Percentiles rank a stretch among this genome's conserved stretches.
These are phyloP conservation scores for Blastobasis adustella DNA, from an alignment of 2,888 invertebrate species.

Conservation along the genomic window DNA sequence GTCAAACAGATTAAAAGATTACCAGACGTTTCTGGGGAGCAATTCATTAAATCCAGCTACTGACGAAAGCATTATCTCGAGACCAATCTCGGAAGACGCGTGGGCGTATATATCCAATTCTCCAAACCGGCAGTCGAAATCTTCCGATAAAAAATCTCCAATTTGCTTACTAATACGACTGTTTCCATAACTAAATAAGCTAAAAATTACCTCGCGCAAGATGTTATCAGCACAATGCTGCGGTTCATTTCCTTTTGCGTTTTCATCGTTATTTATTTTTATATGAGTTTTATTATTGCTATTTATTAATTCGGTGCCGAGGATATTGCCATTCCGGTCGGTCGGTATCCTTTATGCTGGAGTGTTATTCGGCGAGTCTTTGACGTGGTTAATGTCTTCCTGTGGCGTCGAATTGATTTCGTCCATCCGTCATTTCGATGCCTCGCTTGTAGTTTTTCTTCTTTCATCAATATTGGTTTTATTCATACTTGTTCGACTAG, in stretches of 20 bases:
- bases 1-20: neutral
- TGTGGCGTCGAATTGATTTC: too few relatives aligned
- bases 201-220: constrained; percentile 34
- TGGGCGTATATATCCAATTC: constrained; percentile 36
- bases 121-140: constrained; percentile 27
- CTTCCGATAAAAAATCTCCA: constrained; percentile 23
- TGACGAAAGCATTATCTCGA: constrained; percentile 23
- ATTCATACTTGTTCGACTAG: too few relatives aligned
- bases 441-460: too few relatives aligned
- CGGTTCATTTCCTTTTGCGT: constrained; percentile 31
- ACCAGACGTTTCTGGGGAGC: neutral
- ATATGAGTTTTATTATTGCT: constrained; percentile 43
- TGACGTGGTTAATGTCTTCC: too few relatives aligned
- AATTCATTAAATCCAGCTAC: constrained; percentile 4
- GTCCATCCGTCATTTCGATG: too few relatives aligned
- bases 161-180: constrained; percentile 48
- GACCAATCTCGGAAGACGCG: constrained; percentile 21
- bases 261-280: constrained; percentile 22
- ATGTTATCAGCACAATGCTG: constrained; percentile 32
- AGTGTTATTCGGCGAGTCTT: constrained; percentile 8
- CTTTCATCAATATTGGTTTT: too few relatives aligned
- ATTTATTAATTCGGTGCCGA: constrained; percentile 35
- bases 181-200: constrained; percentile 42
- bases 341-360: constrained; percentile 41
- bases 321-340: constrained; percentile 36